Evolutionary conservation across 30 jellyfish, hydroid and myxozoan species (phyloP).

Genomic region (Sanderia malayensis): DNA sequence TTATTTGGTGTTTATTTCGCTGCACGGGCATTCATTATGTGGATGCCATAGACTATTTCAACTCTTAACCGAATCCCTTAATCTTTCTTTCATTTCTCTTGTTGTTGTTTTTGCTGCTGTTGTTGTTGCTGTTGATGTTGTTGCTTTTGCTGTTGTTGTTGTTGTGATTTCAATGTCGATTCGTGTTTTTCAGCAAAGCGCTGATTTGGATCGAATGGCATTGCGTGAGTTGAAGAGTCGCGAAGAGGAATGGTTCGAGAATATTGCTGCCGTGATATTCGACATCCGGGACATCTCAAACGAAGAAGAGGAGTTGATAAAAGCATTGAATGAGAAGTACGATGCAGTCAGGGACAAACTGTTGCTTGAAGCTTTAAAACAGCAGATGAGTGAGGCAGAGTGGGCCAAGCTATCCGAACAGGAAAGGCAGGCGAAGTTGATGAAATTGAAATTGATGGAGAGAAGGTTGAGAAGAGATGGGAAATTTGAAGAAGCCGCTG

Average conservation of each 20-base stretch:
- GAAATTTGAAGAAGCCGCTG: constrained; percentile 82
- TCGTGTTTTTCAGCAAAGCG: constrained; percentile 25
- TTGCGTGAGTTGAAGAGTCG: constrained; percentile 39
- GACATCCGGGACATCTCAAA: constrained; percentile 62
- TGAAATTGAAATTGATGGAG: constrained; percentile 75
- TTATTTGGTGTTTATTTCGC: too few relatives aligned
- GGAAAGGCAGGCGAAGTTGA: constrained; percentile 86
- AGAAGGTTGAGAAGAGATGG: constrained; percentile 92
- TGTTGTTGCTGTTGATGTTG: too few relatives aligned
- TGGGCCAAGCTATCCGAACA: constrained; percentile 91
- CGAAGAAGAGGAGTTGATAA: constrained; percentile 82
- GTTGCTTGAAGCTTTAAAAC: constrained; percentile 75
- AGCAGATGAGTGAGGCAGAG: constrained; percentile 85
- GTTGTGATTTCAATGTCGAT: too few relatives aligned
- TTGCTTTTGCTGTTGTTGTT: too few relatives aligned
- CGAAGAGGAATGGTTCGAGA: constrained; percentile 83
- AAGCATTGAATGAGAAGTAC: constrained; percentile 76
- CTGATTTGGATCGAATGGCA: constrained; percentile 53
- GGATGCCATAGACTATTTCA: too few relatives aligned
- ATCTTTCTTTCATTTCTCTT: too few relatives aligned
- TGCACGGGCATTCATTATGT: too few relatives aligned
- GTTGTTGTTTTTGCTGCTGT: too few relatives aligned
- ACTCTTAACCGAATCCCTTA: too few relatives aligned
- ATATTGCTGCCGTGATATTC: constrained; percentile 79
- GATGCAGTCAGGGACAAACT: constrained; percentile 85